phyloP scores from a whole-genome alignment of 2,888 invertebrate genomes.

The Stenodera caucasica region DNA sequence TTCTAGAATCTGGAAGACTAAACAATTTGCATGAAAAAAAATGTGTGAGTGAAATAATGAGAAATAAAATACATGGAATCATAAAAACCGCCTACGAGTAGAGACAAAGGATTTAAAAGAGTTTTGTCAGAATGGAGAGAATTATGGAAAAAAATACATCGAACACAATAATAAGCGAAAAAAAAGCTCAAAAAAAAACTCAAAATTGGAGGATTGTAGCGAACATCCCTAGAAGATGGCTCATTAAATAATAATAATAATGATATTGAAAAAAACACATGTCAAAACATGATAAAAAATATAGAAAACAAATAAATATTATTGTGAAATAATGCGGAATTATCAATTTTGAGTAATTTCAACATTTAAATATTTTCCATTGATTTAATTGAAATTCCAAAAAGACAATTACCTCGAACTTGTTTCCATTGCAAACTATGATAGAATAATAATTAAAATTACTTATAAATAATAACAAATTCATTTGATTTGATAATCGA shows the following conservation, averaged over 20 bases:
- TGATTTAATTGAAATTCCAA: background rate
- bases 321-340: background rate
- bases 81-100: too few relatives aligned
- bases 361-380: background rate
- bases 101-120: too few relatives aligned
- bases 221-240: background rate
- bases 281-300: background rate
- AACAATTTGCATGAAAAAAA: too few relatives aligned
- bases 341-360: too few relatives aligned
- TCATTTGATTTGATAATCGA: constrained; percentile 17
- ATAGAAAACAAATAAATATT: background rate
- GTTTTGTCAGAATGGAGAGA: too few relatives aligned
- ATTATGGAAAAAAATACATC: too few relatives aligned
- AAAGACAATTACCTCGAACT: constrained; percentile 5
- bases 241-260: background rate
- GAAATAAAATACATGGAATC: too few relatives aligned
- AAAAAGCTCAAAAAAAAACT: too few relatives aligned
- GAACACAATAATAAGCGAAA: too few relatives aligned
- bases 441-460: background rate
- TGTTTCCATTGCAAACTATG: background rate
- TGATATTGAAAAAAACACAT: background rate
- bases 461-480: constrained; percentile 6
- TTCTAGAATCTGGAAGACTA: too few relatives aligned
- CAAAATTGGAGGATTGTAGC: too few relatives aligned
- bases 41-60: too few relatives aligned